Base-by-base conservation (phyloP, 2,113 vertebrate genomes). In the Gobius niger region DNA sequence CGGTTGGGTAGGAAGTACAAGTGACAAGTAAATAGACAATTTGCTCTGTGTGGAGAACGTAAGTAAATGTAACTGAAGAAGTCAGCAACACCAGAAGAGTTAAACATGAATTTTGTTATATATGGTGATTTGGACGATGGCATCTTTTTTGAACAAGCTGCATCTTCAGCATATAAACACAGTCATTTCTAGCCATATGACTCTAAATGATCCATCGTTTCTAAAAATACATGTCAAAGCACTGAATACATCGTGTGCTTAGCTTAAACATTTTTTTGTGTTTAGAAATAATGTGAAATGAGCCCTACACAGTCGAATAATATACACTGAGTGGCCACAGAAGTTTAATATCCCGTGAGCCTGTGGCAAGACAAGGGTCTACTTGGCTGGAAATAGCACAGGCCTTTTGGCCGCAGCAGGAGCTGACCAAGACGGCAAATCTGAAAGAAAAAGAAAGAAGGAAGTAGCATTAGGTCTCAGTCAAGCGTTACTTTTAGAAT, bases 201-300 rank as follows among this genome's bases (percentile, higher is more conserved):
- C 53, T 40, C 9, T 50, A 7, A 1, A n/a, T 15, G 42, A 61
- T 49, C 41, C 53, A 8, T 3, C 40, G 41, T 84, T 73, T 61
- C 44, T 0, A 18, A 12, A 50, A 24, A 51, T 42, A 19, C 42
- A 7, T 4, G 24, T 13, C 7, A 44, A 56, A 59, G 46, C 49
- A 7, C 1, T 68, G 9, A 72, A 51, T 47, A 59, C 53, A 14
- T 2, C 13, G 41, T 6, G 6, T 18, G 50, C 40, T 63, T 41
- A 71, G 64, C 62, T 69, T 62, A 12, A 47, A 44, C 44, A 34
- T 56, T 72, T 69, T 68, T 40, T 68, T 3, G 19, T 44, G 19
- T 70, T 68, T 63, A 67, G 76, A 82, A 77, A 73, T 63, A 60
- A 57, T 14, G 18, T 64, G 44, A 56, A 77, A 41, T 72, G 52